phyloP scores from a whole-genome alignment of 2,113 vertebrate genomes.

The Pachycephala philippinensis region DNA sequence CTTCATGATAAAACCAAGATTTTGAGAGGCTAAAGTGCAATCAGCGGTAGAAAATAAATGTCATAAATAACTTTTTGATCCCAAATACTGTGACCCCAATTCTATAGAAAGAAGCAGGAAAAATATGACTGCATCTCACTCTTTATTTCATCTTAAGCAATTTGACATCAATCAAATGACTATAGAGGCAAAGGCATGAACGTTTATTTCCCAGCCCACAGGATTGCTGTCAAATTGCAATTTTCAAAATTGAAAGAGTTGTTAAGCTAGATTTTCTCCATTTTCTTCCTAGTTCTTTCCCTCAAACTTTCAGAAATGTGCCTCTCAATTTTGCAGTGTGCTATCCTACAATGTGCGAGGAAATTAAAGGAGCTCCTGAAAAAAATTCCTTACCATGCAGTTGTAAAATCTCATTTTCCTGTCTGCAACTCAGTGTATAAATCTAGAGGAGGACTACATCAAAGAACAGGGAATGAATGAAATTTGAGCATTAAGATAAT shows the following conservation, averaged over 20 bases:
- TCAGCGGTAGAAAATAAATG: constrained; percentile 51
- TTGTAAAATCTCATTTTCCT: neutral
- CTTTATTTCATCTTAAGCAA: constrained; percentile 69
- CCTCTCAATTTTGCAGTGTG: constrained; percentile 31
- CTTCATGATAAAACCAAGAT: constrained; percentile 49
- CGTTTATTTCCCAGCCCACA: constrained; percentile 62
- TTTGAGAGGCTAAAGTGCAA: constrained; percentile 58
- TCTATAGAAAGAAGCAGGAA: constrained; percentile 51
- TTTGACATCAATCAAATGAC: constrained; percentile 65
- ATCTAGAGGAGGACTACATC: neutral
- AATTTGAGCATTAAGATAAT: neutral
- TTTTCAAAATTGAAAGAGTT: constrained; percentile 65
- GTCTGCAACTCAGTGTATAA: neutral
- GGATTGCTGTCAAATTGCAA: constrained; percentile 69
- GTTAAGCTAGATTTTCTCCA: constrained; percentile 60
- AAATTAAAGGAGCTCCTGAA: constrained; percentile 40
- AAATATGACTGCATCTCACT: constrained; percentile 62
- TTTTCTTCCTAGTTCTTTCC: constrained; percentile 50
- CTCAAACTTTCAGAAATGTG: constrained; percentile 57
- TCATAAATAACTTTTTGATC: constrained; percentile 64
- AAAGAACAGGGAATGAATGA: neutral
- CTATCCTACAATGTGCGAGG: neutral
- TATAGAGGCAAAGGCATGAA: constrained; percentile 54
- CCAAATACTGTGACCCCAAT: constrained; percentile 59
- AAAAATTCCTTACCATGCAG: neutral